phyloP scores from a whole-genome alignment of 1,140 invertebrate genomes.

The Nylanderia fulva region DNA sequence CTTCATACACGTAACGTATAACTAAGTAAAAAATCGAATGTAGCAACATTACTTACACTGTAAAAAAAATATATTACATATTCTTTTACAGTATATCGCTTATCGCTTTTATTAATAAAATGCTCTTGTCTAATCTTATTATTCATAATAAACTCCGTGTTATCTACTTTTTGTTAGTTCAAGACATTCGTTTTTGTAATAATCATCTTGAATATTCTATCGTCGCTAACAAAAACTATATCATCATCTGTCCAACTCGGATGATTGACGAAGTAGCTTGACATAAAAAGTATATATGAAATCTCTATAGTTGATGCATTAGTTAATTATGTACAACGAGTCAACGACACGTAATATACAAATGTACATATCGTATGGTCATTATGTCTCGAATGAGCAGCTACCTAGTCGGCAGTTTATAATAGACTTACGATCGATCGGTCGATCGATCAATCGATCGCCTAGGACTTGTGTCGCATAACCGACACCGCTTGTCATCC shows the following conservation, averaged over 20 bases:
- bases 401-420: slow-evolving; percentile 48
- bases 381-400: slow-evolving; percentile 37
- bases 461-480: slow-evolving; percentile 11
- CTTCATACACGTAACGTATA: not conserved
- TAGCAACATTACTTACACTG: not conserved
- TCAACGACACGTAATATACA: slow-evolving; percentile 34
- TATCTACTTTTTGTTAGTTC: slow-evolving; percentile 5
- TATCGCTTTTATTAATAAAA: not conserved
- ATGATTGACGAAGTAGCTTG: slow-evolving; percentile 34
- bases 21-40: not conserved
- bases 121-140: slow-evolving; percentile 5
- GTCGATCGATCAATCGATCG: slow-evolving; percentile 6
- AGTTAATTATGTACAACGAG: not conserved
- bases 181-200: slow-evolving; percentile 15
- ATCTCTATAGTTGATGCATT: not conserved
- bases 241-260: slow-evolving; percentile 30
- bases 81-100: too few relatives aligned
- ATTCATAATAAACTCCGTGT: slow-evolving; percentile 28
- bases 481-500: slow-evolving; percentile 20
- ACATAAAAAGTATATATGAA: slow-evolving; percentile 53
- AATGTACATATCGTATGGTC: slow-evolving; percentile 15
- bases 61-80: too few relatives aligned
- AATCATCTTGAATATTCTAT: slow-evolving; percentile 13
- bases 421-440: slow-evolving; percentile 51
- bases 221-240: slow-evolving; percentile 18